phyloP scores from a whole-genome alignment of 2,888 invertebrate genomes.

The Furcula furcula region DNA sequence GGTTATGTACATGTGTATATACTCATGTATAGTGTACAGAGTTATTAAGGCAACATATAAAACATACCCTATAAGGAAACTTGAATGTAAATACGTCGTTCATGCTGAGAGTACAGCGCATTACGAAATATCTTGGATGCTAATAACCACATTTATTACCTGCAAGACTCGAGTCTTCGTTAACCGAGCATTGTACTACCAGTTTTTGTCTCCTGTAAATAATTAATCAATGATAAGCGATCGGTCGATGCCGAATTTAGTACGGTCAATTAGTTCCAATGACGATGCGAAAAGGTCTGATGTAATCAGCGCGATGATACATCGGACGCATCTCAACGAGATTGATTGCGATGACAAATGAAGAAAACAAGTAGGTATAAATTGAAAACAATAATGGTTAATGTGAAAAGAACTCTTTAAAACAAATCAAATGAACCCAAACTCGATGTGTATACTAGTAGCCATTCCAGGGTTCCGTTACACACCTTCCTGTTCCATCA shows the following conservation, averaged over 20 bases:
- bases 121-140: slow-evolving; percentile 18
- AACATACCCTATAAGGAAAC: slow-evolving; percentile 45
- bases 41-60: slow-evolving; percentile 32
- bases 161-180: no score
- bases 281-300: neutral
- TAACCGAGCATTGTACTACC: no score
- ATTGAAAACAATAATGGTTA: no score
- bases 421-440: no score
- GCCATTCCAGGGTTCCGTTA: no score
- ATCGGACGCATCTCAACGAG: neutral
- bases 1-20: no score
- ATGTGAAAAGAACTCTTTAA: no score
- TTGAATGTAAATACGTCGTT: slow-evolving; percentile 24
- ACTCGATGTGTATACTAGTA: no score
- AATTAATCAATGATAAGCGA: neutral
- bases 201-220: neutral
- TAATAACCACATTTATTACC: no score
- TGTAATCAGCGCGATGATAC: neutral
- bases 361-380: no score
- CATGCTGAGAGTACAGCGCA: slow-evolving; percentile 8
- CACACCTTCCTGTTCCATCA: no score
- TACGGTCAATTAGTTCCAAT: neutral
- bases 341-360: slow-evolving; percentile 5
- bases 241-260: neutral
- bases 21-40: slow-evolving; percentile 33